phyloP scores from a whole-genome alignment of 64 coral and sea anemone species.

The Porites lutea region DNA sequence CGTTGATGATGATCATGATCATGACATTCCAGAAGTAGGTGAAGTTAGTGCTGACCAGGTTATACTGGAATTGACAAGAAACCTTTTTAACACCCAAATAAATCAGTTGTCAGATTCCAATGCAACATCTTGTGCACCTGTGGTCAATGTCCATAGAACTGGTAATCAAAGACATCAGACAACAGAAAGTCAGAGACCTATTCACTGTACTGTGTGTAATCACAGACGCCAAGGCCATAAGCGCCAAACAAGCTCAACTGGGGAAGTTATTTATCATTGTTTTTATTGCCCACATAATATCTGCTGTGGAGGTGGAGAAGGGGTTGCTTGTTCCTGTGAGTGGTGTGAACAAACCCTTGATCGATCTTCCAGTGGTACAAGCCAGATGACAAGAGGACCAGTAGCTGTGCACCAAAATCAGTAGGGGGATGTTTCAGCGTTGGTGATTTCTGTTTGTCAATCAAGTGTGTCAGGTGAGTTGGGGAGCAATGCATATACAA shows the following conservation, averaged over 20 bases:
- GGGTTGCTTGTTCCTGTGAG: not conserved
- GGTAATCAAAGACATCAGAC: no score
- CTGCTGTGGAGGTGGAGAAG: not conserved
- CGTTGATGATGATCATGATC: not conserved
- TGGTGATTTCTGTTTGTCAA: not conserved
- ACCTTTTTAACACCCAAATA: constrained; percentile 1
- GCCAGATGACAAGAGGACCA: not conserved
- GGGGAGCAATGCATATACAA: constrained; percentile 15
- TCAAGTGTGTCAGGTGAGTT: not conserved
- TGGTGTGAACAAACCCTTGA: not conserved
- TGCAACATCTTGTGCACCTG: not conserved
- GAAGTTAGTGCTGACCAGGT: constrained; percentile 38
- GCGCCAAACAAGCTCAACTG: not conserved
- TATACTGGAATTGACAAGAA: not conserved
- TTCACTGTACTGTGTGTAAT: not conserved
- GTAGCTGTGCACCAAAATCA: not conserved
- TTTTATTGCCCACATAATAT: not conserved
- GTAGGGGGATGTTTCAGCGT: not conserved
- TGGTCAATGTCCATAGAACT: not conserved
- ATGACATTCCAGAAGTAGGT: not conserved
- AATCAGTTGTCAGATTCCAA: not conserved
- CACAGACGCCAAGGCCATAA: not conserved
- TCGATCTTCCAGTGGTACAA: not conserved
- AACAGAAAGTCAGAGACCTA: not conserved
- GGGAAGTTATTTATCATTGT: not conserved